A percentile compares a stretch with the other conserved stretches of the same genome.
phyloP scores from a whole-genome alignment of 2,113 vertebrate species.

The Megaceryle maxima region DNA sequence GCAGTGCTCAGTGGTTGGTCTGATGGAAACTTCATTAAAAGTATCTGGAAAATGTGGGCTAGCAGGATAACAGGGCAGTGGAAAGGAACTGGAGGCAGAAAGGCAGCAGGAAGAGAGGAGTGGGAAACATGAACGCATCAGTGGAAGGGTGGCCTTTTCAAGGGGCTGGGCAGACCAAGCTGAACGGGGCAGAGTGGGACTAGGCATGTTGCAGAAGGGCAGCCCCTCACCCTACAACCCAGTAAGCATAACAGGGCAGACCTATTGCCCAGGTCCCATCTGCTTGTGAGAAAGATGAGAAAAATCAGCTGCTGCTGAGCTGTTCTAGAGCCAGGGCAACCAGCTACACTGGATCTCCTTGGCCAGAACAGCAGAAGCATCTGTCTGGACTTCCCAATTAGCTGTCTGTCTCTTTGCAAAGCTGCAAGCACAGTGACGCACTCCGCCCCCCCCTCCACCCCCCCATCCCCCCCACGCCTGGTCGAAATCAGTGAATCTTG shows the following conservation, averaged over 20 bases:
- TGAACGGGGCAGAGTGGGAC: neutral
- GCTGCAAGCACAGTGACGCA: neutral
- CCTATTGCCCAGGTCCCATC: neutral
- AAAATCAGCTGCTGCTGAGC: neutral
- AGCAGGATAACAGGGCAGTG: neutral
- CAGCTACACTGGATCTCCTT: neutral
- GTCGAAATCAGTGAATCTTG: neutral
- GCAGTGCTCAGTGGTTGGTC: neutral
- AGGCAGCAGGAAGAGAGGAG: neutral
- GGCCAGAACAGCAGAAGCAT: neutral
- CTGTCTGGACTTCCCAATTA: neutral
- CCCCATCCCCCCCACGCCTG: neutral
- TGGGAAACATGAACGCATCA: neutral
- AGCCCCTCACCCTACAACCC: neutral
- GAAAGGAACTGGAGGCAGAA: neutral
- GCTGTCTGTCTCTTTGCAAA: neutral
- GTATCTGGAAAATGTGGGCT: neutral
- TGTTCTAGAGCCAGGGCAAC: neutral
- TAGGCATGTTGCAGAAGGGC: neutral
- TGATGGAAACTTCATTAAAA: neutral
- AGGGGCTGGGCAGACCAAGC: neutral
- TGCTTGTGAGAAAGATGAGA: neutral
- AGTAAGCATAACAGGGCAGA: neutral
- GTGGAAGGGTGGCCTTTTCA: fast-evolving
- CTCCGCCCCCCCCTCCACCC: neutral